These are phyloP conservation scores for Mustelus asterias DNA, from an alignment of 2,113 vertebrate species.

Conservation along the genomic window DNA sequence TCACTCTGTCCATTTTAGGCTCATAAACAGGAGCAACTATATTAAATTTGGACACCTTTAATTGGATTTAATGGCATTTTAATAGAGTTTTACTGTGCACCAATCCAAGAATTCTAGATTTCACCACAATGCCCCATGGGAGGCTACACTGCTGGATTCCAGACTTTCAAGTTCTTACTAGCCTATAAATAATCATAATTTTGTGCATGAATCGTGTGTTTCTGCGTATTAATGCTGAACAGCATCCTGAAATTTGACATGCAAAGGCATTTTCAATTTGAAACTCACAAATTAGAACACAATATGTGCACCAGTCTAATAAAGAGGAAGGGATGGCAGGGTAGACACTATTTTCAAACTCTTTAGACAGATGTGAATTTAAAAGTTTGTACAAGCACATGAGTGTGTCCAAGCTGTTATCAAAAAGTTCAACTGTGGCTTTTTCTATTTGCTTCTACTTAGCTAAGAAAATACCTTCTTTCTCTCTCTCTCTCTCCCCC, in stretches of 20 bases:
- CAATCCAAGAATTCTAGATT: conserved; percentile 11
- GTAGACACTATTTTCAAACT: background rate
- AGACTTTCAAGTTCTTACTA: conserved; percentile 24
- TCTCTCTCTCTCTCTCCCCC: background rate
- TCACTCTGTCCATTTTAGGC: background rate
- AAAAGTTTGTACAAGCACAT: background rate
- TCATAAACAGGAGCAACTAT: background rate
- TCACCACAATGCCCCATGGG: conserved; percentile 8
- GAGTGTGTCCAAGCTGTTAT: background rate
- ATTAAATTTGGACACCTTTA: background rate
- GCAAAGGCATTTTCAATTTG: background rate
- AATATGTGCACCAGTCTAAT: background rate
- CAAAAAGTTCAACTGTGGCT: conserved; percentile 10
- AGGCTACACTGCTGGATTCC: background rate
- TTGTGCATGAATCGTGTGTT: background rate
- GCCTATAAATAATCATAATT: conserved; percentile 29
- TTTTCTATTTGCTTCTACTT: conserved; percentile 33
- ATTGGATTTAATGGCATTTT: conserved; percentile 21
- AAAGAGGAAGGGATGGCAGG: background rate
- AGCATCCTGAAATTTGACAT: background rate
- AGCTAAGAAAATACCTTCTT: conserved; percentile 26
- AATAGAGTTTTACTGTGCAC: conserved; percentile 15
- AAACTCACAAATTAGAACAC: background rate
- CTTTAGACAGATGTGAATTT: background rate
- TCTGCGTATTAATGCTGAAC: background rate